These are phyloP conservation scores for Salvelinus namaycush DNA, from an alignment of 2,113 vertebrate species.

Conservation along the genomic window DNA sequence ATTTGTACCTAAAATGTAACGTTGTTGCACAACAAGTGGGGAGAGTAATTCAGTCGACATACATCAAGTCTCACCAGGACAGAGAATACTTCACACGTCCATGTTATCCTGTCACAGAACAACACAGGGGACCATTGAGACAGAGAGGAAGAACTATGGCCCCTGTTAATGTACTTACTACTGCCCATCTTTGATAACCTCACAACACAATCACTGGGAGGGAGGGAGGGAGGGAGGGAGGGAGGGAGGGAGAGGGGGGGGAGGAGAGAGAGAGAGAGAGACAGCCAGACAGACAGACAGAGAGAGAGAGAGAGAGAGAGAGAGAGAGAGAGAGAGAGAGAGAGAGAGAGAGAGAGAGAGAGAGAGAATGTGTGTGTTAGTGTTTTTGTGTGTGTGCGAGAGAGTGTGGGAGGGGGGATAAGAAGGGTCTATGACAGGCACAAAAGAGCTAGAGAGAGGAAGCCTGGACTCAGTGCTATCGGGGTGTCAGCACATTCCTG, in stretches of 20 bases:
- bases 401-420: background rate
- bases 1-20: too few species aligned
- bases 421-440: background rate
- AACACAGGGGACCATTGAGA: constrained; percentile 21
- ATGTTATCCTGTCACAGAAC: background rate
- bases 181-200: background rate
- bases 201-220: background rate
- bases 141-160: background rate
- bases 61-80: too few species aligned
- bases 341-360: too few species aligned
- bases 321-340: background rate
- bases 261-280: background rate
- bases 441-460: background rate
- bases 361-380: too few species aligned
- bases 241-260: too few species aligned
- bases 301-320: background rate
- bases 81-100: background rate
- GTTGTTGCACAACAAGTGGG: too few species aligned
- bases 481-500: constrained; percentile 61
- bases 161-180: background rate
- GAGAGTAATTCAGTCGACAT: too few species aligned
- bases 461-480: background rate
- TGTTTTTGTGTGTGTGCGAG: background rate
- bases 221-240: too few species aligned
- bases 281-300: too few species aligned